phyloP scores from a whole-genome alignment of 2,797 vertebrate genomes.

The Mallotus villosus region DNA sequence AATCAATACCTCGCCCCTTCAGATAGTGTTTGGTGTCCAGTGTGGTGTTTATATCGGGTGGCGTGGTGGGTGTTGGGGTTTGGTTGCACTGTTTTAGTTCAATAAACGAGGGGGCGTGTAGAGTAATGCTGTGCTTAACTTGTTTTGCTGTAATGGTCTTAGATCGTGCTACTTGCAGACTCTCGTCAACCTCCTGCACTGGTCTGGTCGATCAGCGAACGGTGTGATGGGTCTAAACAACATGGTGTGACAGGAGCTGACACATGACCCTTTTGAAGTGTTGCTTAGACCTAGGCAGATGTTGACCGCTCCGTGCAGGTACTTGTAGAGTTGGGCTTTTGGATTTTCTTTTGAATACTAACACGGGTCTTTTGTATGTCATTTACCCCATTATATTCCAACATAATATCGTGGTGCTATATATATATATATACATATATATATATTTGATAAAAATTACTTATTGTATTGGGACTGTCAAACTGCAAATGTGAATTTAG shows the following conservation, averaged over 20 bases:
- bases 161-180: constrained; percentile 54
- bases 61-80: not conserved
- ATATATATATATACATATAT: constrained; percentile 97
- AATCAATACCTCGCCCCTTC: constrained; percentile 20
- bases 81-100: constrained; percentile 39
- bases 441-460: constrained; percentile 90
- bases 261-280: too few relatives aligned
- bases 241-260: not conserved
- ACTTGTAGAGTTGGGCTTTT: constrained; percentile 20
- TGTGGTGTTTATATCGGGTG: not conserved
- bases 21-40: constrained; percentile 20
- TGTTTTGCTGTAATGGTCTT: constrained; percentile 46
- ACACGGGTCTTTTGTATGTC: constrained; percentile 97
- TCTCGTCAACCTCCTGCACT: constrained; percentile 14
- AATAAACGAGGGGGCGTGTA: constrained; percentile 63
- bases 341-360: constrained; percentile 82
- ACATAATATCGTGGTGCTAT: constrained; percentile 98
- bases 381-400: constrained; percentile 82
- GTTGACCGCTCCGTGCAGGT: too few relatives aligned
- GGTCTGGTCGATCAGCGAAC: constrained; percentile 19
- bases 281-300: too few relatives aligned
- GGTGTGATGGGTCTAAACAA: not conserved
- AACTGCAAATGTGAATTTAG: constrained; percentile 85
- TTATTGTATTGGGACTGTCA: constrained; percentile 90
- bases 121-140: constrained; percentile 51